These are phyloP conservation scores for Phataginus tricuspis DNA, from an alignment of 2,797 vertebrate genomes.

Conservation along the genomic window DNA sequence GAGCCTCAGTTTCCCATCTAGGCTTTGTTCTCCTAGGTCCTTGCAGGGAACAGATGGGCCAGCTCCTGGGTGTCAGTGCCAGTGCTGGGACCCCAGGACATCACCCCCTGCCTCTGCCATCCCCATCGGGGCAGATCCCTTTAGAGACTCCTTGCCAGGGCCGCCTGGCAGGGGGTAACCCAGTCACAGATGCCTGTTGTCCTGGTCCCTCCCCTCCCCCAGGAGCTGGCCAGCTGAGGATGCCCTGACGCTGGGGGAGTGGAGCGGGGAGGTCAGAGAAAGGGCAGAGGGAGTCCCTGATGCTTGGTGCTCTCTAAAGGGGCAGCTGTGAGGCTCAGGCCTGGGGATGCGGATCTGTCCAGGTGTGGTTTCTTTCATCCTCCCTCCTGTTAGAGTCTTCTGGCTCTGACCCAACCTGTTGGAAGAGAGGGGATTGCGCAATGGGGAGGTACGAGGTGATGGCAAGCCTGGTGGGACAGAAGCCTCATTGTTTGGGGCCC, in stretches of 20 bases:
- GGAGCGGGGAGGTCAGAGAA: not conserved
- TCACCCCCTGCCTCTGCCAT: no score
- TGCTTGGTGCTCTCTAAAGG: not conserved
- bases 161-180: constrained; percentile 55
- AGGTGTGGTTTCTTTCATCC: constrained; percentile 35
- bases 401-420: not conserved
- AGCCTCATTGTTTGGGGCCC: constrained; percentile 68
- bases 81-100: not conserved
- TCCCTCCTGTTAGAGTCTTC: not conserved
- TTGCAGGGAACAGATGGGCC: not conserved
- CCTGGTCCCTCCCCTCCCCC: not conserved
- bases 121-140: not conserved
- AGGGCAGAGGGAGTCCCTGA: constrained; percentile 11
- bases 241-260: not conserved
- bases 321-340: not conserved
- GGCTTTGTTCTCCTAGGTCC: not conserved
- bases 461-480: constrained; percentile 65
- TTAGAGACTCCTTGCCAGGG: not conserved
- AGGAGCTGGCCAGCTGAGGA: not conserved
- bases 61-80: not conserved
- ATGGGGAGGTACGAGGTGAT: constrained; percentile 66
- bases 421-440: constrained; percentile 48
- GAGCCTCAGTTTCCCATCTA: constrained; percentile 6
- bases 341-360: not conserved
- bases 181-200: constrained; percentile 55